Evolutionary conservation across 2,797 vertebrate genomes (phyloP), one percentile per base, ranked within the genome.

Genomic region (Tenualosa ilisha): DNA sequence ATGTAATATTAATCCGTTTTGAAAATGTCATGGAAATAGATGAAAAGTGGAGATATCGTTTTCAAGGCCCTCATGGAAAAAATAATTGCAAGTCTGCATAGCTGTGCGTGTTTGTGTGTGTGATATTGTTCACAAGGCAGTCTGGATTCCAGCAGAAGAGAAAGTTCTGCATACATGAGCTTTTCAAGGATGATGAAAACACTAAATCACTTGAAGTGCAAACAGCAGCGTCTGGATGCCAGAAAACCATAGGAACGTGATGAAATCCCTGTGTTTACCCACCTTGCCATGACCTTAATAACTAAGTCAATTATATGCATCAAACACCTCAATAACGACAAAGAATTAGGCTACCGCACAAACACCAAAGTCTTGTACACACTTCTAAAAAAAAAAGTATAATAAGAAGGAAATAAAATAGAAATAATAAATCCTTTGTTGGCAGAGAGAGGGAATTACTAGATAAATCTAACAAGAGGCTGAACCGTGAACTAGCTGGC

Each of bases 271-370:
- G 85, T 89, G 88, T 91, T 91, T 89, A 92, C 93, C 87, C 92
- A 91, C 92, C 86, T 90, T 89, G 89, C 91, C 88, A 87, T 91
- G 90, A 91, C 87, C 54, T 91, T 93, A 86, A 89, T 91, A 92
- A 92, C 91, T 93, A 92, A 93, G 93, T 94, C 91, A 93, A 94
- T 94, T 92, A 93, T 93, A 92, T 92, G 93, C 93, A 93, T 92
- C 91, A 91, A 43, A 63, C 90, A 91, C 91, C 93, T 91, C 91
- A 93, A 90, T 90, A 92, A 88, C 92, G 20, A 68, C 54, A 91
- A 91, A 94, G 89, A 93, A 93, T 91, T 92, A 88, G 86, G 89
- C 91, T 93, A 91, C 17, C 2, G 40, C 72, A 22, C 72, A 79
- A 79, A 79, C 40, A 43, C 72, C 72, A 79, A 79, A 79, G 37